A percentile compares a stretch with the other conserved stretches of the same genome.
Evolutionary conservation across 2,113 vertebrate species (phyloP).

Genomic region (Pelecanus crispus): DNA sequence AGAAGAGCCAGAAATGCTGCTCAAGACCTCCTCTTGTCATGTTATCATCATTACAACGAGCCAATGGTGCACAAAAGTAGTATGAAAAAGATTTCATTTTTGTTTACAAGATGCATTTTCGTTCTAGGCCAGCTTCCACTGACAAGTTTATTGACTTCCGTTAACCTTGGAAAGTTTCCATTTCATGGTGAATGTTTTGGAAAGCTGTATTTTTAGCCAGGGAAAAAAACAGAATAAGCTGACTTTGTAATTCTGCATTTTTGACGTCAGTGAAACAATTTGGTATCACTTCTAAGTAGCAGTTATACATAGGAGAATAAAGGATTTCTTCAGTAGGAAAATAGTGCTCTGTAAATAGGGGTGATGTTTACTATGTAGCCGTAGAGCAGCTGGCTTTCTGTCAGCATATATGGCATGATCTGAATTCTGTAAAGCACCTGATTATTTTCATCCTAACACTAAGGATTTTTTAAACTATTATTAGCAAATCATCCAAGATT

Average conservation of each 20-base stretch:
- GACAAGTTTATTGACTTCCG: not conserved
- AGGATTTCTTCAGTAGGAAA: constrained; percentile 9
- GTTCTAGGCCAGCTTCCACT: not conserved
- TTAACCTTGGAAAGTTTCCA: constrained; percentile 45
- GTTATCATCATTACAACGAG: not conserved
- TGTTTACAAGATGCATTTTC: not conserved
- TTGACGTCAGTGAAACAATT: constrained; percentile 48
- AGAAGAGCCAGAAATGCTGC: not conserved
- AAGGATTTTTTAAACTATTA: not conserved
- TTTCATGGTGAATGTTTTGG: constrained; percentile 5
- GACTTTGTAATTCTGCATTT: constrained; percentile 42
- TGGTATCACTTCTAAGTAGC: constrained; percentile 13
- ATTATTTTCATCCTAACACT: not conserved
- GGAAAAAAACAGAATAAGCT: not conserved
- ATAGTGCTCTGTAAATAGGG: not conserved
- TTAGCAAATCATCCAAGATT: not conserved
- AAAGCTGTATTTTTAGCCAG: constrained; percentile 36
- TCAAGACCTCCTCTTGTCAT: not conserved
- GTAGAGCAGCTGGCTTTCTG: not conserved
- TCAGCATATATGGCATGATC: not conserved
- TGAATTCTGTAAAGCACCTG: constrained; percentile 20
- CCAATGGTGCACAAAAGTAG: not conserved
- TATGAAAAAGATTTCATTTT: not conserved
- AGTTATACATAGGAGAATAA: constrained; percentile 31
- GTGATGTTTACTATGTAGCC: not conserved